Evolutionary conservation across 2,888 invertebrate species (phyloP).

Genomic region (Brassicogethes aeneus): DNA sequence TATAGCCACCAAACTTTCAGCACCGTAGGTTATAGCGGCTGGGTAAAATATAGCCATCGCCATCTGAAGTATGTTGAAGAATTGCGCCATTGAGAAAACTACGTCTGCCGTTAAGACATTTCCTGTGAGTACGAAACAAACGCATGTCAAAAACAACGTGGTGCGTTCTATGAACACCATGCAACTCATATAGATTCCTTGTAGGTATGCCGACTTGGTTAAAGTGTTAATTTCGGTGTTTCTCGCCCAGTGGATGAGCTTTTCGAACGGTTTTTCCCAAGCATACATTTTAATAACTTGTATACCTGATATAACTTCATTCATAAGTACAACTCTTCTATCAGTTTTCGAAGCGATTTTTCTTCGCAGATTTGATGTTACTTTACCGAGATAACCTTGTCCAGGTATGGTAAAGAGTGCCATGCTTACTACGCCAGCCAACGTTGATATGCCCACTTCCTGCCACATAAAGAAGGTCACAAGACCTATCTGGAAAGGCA

Average conservation of each 20-base stretch:
- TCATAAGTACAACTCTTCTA: constrained; percentile 60
- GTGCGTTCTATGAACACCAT: constrained; percentile 77
- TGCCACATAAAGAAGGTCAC: constrained; percentile 50
- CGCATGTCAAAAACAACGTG: constrained; percentile 67
- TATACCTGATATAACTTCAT: constrained; percentile 62
- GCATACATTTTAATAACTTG: constrained; percentile 72
- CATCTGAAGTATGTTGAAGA: constrained; percentile 16
- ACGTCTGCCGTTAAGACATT: constrained; percentile 47
- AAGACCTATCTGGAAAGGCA: constrained; percentile 62
- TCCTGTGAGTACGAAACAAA: constrained; percentile 61
- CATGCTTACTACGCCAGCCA: constrained; percentile 53
- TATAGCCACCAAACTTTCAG: constrained; percentile 17
- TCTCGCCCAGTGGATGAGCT: constrained; percentile 49
- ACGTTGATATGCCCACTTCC: constrained; percentile 44
- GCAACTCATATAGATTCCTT: constrained; percentile 57
- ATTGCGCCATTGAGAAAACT: constrained; percentile 23
- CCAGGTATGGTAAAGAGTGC: constrained; percentile 42
- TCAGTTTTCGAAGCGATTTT: constrained; percentile 48
- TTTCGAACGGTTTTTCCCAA: constrained; percentile 64
- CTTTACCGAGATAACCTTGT: constrained; percentile 40
- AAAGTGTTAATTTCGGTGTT: constrained; percentile 57
- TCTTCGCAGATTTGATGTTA: constrained; percentile 37
- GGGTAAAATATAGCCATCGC: constrained; percentile 16
- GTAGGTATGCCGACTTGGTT: constrained; percentile 46
- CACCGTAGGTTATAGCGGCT: constrained; percentile 13